Evolutionary conservation across 2,113 vertebrate genomes (phyloP).

Genomic region (Campylomormyrus tamandua): DNA sequence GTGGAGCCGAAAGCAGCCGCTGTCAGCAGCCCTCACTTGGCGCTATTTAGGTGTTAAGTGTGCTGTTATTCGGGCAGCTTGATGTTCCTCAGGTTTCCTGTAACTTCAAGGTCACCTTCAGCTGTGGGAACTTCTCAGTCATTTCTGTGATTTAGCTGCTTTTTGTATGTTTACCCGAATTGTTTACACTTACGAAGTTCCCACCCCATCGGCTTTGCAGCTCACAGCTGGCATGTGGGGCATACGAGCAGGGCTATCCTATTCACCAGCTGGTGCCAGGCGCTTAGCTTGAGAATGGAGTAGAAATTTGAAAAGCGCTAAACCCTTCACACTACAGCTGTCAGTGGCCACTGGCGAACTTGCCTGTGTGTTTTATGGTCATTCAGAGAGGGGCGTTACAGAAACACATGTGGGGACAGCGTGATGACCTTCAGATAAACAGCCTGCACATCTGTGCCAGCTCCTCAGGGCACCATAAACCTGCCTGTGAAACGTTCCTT

Average conservation of each 20-base stretch:
- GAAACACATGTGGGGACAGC: not conserved
- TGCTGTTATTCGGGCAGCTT: slow-evolving; percentile 45
- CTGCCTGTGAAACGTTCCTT: not conserved
- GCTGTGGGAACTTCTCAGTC: not conserved
- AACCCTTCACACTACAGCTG: not conserved
- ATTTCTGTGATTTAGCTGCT: not conserved
- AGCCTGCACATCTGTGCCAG: not conserved
- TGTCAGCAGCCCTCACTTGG: slow-evolving; percentile 43
- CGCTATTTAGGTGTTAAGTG: slow-evolving; percentile 45
- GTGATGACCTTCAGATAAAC: not conserved
- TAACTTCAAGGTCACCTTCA: not conserved
- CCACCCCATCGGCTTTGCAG: not conserved
- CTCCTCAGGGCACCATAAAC: not conserved
- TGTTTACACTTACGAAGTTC: not conserved
- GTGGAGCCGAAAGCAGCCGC: slow-evolving; percentile 42
- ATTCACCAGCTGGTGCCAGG: not conserved
- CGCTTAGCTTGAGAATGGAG: not conserved
- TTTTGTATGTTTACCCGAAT: not conserved
- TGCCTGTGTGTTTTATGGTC: not conserved
- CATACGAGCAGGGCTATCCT: not conserved
- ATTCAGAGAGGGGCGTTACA: not conserved
- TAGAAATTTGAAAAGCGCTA: slow-evolving; percentile 1
- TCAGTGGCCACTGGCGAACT: not conserved
- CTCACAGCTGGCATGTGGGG: not conserved
- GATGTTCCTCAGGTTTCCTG: slow-evolving; percentile 12